Percentiles rank a stretch among this genome's conserved stretches.
phyloP scores from a whole-genome alignment of 1,140 invertebrate species.

The Phthorimaea operculella region DNA sequence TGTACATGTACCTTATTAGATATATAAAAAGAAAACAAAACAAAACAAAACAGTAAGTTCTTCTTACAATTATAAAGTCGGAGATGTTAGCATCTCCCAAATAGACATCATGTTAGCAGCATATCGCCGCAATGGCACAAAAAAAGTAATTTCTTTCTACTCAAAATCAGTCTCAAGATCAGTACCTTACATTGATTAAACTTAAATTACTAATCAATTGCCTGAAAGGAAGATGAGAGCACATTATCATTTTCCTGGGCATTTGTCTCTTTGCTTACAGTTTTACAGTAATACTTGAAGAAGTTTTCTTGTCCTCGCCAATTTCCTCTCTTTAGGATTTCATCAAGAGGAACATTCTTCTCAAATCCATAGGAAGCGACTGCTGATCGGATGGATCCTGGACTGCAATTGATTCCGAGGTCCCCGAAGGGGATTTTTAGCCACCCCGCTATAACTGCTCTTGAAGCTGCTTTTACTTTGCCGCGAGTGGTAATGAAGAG shows the following conservation, averaged over 20 bases:
- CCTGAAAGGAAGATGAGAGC: neutral
- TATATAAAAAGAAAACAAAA: too few relatives aligned
- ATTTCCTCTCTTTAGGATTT: slow-evolving; percentile 15
- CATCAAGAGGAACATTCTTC: slow-evolving; percentile 14
- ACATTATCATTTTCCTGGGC: neutral
- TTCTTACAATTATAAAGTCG: too few relatives aligned
- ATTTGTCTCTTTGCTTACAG: neutral
- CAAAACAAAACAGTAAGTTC: neutral
- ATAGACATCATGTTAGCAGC: too few relatives aligned
- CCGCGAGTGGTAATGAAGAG: slow-evolving; percentile 19
- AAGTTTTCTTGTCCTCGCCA: slow-evolving; percentile 15
- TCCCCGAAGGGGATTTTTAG: slow-evolving; percentile 17
- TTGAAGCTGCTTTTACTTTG: slow-evolving; percentile 23
- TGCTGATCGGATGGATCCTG: slow-evolving; percentile 21
- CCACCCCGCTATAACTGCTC: slow-evolving; percentile 31
- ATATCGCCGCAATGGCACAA: too few relatives aligned
- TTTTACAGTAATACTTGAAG: slow-evolving; percentile 18
- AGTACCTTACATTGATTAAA: neutral
- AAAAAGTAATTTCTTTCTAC: neutral
- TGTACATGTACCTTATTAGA: too few relatives aligned
- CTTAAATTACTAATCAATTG: neutral
- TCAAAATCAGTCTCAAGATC: slow-evolving; percentile 1
- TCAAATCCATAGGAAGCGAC: slow-evolving; percentile 8
- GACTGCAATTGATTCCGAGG: slow-evolving; percentile 14
- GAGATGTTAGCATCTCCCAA: too few relatives aligned